A percentile compares a stretch with the other conserved stretches of the same genome.
Conservation (phyloP, 2,888 invertebrate genomes). For the Pilophorus perplexus region DNA sequence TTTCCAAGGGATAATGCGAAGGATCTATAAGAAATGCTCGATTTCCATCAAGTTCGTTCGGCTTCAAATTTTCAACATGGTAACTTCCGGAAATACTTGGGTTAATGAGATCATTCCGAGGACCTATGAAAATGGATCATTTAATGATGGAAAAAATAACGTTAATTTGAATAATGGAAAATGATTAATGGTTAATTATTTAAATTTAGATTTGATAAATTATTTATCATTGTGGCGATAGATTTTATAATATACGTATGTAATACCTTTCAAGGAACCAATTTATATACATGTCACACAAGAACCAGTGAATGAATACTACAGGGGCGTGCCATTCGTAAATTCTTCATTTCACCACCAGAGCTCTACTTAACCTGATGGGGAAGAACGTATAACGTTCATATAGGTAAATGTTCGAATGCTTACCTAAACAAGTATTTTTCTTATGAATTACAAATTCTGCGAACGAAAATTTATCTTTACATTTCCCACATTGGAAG, state of each 20-base stretch:
- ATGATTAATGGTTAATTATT: too few relatives aligned
- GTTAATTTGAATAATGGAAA: too few relatives aligned
- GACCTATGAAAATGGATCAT: slow-evolving; percentile 2
- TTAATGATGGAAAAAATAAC: too few relatives aligned
- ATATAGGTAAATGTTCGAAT: too few relatives aligned
- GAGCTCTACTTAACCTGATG: too few relatives aligned
- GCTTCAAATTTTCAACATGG: slow-evolving; percentile 5
- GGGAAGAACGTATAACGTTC: too few relatives aligned
- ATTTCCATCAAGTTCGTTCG: not conserved
- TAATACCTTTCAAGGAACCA: too few relatives aligned
- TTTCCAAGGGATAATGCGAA: slow-evolving; percentile 5
- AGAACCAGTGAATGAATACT: too few relatives aligned
- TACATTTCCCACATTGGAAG: slow-evolving; percentile 69
- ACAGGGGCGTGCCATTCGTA: too few relatives aligned
- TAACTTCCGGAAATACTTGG: slow-evolving; percentile 23
- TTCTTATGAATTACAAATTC: slow-evolving; percentile 63
- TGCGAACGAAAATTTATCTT: slow-evolving; percentile 61
- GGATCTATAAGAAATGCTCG: not conserved
- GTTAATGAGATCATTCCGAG: slow-evolving; percentile 8
- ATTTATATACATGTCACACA: too few relatives aligned
- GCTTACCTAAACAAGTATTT: slow-evolving; percentile 52
- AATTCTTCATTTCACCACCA: too few relatives aligned
- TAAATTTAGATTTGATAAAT: not conserved
- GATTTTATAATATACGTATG: too few relatives aligned
- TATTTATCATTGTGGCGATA: not conserved